A percentile compares a stretch with the other conserved stretches of the same genome.
phyloP scores from a whole-genome alignment of 92 coral and sea anemone species.

The Zoanthus gigantus region DNA sequence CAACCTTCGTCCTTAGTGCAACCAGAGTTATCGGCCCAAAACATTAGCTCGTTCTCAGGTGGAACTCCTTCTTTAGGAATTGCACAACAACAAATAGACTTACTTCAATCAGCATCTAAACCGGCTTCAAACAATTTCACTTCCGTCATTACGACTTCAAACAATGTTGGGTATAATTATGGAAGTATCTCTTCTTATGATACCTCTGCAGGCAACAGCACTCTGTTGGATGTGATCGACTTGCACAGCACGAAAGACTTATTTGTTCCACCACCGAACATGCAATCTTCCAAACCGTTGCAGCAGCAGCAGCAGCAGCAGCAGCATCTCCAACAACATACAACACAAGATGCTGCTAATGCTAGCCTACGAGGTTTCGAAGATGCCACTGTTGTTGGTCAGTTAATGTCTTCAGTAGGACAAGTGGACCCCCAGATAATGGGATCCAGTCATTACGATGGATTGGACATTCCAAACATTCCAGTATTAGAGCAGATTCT shows the following conservation, averaged over 20 bases:
- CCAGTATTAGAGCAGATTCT: constrained; percentile 32
- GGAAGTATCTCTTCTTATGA: background rate
- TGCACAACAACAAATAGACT: background rate
- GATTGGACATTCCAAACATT: constrained; percentile 16
- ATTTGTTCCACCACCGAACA: constrained; percentile 9
- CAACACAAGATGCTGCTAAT: background rate
- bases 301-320: background rate
- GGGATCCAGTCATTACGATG: background rate
- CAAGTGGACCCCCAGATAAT: background rate
- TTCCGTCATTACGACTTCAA: constrained; percentile 7
- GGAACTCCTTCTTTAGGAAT: constrained; percentile 2
- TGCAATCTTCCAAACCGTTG: background rate
- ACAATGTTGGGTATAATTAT: background rate
- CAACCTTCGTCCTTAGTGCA: background rate
- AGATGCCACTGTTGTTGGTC: background rate
- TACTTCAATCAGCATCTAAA: background rate
- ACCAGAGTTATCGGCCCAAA: background rate
- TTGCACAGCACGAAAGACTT: constrained; percentile 33
- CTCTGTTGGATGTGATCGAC: constrained; percentile 5
- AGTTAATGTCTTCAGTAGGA: background rate
- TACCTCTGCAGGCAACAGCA: background rate
- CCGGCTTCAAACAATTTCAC: background rate
- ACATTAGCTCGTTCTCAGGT: background rate
- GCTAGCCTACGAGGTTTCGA: background rate
- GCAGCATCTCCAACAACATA: background rate